Evolutionary conservation across 2,888 invertebrate species (phyloP), one percentile per base, ranked within the genome.

Genomic region (Agrochola lota): DNA sequence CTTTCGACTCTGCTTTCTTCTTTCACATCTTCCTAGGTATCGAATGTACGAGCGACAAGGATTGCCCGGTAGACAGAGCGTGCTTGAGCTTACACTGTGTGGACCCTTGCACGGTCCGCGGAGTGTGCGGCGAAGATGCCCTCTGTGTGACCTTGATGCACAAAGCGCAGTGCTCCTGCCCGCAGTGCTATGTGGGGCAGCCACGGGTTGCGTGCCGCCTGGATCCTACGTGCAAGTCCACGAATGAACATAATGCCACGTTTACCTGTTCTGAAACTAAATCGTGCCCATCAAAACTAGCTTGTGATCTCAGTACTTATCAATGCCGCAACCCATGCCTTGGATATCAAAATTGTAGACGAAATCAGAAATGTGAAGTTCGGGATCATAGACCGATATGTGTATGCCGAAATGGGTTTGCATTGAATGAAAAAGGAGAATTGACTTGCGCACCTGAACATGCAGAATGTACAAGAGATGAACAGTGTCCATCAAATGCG

Each of bases 51-150:
- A 98, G 98, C 96, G 98, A 99, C 97, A 97, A 98, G 97, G 99
- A 99, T 97, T 99, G 99, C 97, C 98, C 98, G 90, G 98, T 98
- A 97, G 98, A 99, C 97, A 98, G 98, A 97, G 98, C 98, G 94
- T 99, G 99, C 97, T 97, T 98, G 96, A 98, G 98, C 97, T 98
- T 98, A 96, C 98, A 98, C 97, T 99, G 99, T 96, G 97, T 98
- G 96, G 98, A 99, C 96, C 99, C 99, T 87, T 99, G 99, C 97
- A 98, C 98, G 92, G 97, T 99, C 93, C 98, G 98, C 91, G 99
- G 98, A 91, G 98, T 98, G 88, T 99, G 99, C 95, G 99, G 99
- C 88, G 97, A 98, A 91, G 99, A 99, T 95, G 99, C 99, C 84
- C 97, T 99, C 84, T 99, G 99, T 95, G 98, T 98, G 91, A 98